These are phyloP conservation scores for Sminthurides aquaticus DNA, from an alignment of 2,888 invertebrate species.

Conservation along the genomic window DNA sequence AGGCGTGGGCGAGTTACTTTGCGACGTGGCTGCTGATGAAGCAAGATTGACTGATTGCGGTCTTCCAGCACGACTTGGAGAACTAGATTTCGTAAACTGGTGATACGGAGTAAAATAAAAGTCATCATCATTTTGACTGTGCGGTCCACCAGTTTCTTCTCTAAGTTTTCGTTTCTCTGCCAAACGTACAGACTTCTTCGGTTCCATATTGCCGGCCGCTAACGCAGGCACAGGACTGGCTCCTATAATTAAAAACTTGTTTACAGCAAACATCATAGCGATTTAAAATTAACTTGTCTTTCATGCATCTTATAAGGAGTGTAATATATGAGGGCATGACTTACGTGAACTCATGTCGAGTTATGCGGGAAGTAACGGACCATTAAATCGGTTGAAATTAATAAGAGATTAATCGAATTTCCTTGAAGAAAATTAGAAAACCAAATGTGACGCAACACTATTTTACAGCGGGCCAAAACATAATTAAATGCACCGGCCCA, in stretches of 20 bases:
- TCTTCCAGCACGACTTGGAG: slow-evolving; percentile 3
- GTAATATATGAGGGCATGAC: too few relatives aligned
- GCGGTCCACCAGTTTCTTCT: slow-evolving; percentile 16
- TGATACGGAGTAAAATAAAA: slow-evolving; percentile 12
- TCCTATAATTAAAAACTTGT: background rate
- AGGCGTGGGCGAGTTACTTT: background rate
- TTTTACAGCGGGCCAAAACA: too few relatives aligned
- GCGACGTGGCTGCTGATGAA: background rate
- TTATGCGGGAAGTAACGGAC: too few relatives aligned
- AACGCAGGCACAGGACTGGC: background rate
- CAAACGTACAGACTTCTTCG: slow-evolving; percentile 25
- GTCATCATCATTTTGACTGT: slow-evolving; percentile 15
- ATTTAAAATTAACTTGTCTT: too few relatives aligned
- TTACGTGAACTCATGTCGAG: too few relatives aligned
- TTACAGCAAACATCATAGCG: background rate
- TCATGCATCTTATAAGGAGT: too few relatives aligned
- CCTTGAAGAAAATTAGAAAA: too few relatives aligned
- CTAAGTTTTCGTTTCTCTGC: slow-evolving; percentile 26
- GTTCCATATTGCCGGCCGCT: slow-evolving; percentile 11
- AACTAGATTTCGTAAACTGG: slow-evolving; percentile 7
- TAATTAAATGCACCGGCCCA: too few relatives aligned
- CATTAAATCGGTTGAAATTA: too few relatives aligned
- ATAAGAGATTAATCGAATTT: too few relatives aligned
- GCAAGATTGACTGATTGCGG: background rate
- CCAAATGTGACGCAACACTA: too few relatives aligned